Evolutionary conservation across 2,888 invertebrate genomes (phyloP).

Genomic region (Epinotia bilunana): DNA sequence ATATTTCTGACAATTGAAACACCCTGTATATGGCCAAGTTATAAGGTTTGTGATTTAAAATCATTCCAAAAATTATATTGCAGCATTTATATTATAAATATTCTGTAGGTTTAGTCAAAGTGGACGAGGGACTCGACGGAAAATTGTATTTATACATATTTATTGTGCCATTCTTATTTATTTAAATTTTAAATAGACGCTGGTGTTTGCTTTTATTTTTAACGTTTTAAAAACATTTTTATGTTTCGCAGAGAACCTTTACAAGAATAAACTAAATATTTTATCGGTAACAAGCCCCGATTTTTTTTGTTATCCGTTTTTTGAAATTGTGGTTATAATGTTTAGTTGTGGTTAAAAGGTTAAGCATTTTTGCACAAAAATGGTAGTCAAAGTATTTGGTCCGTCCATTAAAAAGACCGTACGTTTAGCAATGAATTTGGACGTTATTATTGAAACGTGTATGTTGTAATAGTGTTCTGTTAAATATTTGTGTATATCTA

Average conservation of each 20-base stretch:
- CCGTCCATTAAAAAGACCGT: slow-evolving; percentile 2
- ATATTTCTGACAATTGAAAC: slow-evolving; percentile 10
- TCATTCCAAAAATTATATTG: slow-evolving; percentile 75
- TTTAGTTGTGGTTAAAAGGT: neutral
- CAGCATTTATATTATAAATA: slow-evolving; percentile 53
- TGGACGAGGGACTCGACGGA: slow-evolving; percentile 47
- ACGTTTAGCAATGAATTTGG: neutral
- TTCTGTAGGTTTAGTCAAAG: slow-evolving; percentile 46
- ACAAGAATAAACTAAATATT: no score
- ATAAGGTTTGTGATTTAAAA: slow-evolving; percentile 77
- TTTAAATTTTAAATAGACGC: neutral
- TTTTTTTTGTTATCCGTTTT: no score
- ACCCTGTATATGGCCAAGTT: slow-evolving; percentile 39
- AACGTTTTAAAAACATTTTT: neutral
- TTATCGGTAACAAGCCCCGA: no score
- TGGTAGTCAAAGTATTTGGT: slow-evolving; percentile 21
- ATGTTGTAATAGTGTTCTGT: neutral
- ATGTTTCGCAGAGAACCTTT: neutral
- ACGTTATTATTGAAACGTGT: neutral
- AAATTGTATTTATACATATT: slow-evolving; percentile 7
- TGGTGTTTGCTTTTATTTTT: neutral
- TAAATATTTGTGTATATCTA: neutral
- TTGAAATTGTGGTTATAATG: neutral
- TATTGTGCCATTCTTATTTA: neutral
- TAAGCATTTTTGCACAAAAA: neutral